phyloP scores from a whole-genome alignment of 2,888 invertebrate genomes.

The Aricia artaxerxes region DNA sequence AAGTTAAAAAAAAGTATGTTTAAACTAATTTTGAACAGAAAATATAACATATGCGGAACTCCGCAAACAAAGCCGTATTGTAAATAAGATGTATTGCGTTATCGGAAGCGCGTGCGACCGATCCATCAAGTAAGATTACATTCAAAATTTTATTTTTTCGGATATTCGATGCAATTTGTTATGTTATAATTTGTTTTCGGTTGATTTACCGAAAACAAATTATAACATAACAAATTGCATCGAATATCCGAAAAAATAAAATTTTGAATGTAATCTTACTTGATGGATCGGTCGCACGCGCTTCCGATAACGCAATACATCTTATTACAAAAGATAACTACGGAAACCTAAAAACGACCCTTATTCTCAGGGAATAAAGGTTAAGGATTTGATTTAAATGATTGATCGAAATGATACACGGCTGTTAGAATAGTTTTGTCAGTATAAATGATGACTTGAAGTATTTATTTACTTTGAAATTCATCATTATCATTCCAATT shows the following conservation, averaged over 20 bases:
- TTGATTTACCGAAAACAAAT: not conserved
- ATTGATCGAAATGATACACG: not conserved
- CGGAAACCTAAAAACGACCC: not conserved
- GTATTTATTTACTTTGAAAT: not conserved
- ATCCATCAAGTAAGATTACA: conserved; percentile 5
- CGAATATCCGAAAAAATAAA: not conserved
- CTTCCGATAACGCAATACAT: conserved; percentile 5
- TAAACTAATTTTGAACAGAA: too few species aligned
- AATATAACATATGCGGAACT: not conserved
- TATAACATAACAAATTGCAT: not conserved
- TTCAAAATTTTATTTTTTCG: not conserved
- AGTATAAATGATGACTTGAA: not conserved
- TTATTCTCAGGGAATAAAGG: not conserved
- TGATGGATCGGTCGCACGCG: conserved; percentile 19
- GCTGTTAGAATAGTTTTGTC: not conserved
- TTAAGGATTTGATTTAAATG: conserved; percentile 11
- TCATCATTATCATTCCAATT: not conserved
- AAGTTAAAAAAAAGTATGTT: too few species aligned
- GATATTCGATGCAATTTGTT: not conserved
- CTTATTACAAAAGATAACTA: not conserved
- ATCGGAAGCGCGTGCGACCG: conserved; percentile 21
- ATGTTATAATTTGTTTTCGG: not conserved
- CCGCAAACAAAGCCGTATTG: not conserved
- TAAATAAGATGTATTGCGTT: not conserved
- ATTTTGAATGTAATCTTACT: not conserved